Base-by-base conservation (phyloP, 2,888 invertebrate species). In the Agrochola lota region DNA sequence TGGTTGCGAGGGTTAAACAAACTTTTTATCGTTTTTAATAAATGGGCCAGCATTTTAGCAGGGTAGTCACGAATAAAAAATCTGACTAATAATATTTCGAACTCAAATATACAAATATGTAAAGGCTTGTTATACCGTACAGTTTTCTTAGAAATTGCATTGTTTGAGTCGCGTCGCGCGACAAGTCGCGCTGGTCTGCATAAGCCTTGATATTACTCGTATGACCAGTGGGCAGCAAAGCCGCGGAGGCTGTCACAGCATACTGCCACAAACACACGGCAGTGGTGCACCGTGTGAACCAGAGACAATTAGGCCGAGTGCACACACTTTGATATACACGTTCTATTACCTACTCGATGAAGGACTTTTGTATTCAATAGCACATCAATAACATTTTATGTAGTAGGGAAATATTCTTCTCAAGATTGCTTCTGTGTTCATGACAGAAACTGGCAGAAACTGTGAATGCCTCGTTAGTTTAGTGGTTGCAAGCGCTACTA, bases 221-320 rank as follows among this genome's bases (percentile, higher is more conserved):
- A 66, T 72, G 57, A 55, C 40, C 71, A 77, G 77, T 77, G 67
- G 52, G 59, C 60, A 82, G 55, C 60, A 72, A 78, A 83, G 85
- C 75, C 79, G 35, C 75, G 74, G 67, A 35, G 70, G 75, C 74
- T 83, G 85, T 84, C 71, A 86, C 79, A 57, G 46, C 62, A 62
- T 57, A 78, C 74, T 85, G 86, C 87, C 83, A 83, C 62, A 69
- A 80, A 87, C 90, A 85, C 77, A 81, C 74, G 77, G 75, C 80
- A 84, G 85, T 83, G 80, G 80, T 78, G 75, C 60, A 69, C 76
- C 69, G 30, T 62, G 57, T 43, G 71, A 66, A 71, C 78, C 74
- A 69, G 71, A 88, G 88, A 83, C 90, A 89, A 90, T 77, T 77
- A 86, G 81, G 84, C 80, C 83, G 67, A 75, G 60, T 66, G 68